These are phyloP conservation scores for Casuarius casuarius DNA, from an alignment of 2,113 vertebrate species.

Conservation along the genomic window DNA sequence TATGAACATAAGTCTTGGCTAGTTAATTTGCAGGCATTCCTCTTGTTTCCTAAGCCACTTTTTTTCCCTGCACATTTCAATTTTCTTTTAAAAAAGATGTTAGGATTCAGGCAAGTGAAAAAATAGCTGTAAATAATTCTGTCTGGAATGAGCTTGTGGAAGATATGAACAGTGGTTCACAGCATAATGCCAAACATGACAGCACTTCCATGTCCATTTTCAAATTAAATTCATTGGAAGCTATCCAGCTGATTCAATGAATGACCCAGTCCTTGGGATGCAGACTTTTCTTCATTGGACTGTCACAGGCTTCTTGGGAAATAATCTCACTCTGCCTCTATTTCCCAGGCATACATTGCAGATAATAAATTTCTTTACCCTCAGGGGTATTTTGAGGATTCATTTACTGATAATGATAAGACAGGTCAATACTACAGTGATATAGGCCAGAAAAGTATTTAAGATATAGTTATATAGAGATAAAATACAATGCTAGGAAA, in stretches of 20 bases:
- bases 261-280: neutral
- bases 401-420: neutral
- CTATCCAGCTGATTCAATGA: neutral
- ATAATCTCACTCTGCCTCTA: neutral
- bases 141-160: neutral
- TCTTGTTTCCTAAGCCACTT: conserved; percentile 44
- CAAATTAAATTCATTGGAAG: conserved; percentile 34
- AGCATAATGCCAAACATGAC: conserved; percentile 42
- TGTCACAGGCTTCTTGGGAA: neutral
- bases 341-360: neutral
- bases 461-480: neutral
- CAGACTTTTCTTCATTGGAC: neutral
- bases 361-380: neutral
- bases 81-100: conserved; percentile 25
- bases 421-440: neutral
- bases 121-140: conserved; percentile 43
- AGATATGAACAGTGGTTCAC: neutral
- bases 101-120: conserved; percentile 12
- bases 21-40: neutral
- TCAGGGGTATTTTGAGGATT: neutral
- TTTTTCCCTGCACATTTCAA: conserved; percentile 18
- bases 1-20: conserved; percentile 33
- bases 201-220: conserved; percentile 37
- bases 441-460: neutral
- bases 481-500: neutral